These are phyloP conservation scores for Platalea minor DNA, from an alignment of 2,797 vertebrate genomes.

Conservation along the genomic window DNA sequence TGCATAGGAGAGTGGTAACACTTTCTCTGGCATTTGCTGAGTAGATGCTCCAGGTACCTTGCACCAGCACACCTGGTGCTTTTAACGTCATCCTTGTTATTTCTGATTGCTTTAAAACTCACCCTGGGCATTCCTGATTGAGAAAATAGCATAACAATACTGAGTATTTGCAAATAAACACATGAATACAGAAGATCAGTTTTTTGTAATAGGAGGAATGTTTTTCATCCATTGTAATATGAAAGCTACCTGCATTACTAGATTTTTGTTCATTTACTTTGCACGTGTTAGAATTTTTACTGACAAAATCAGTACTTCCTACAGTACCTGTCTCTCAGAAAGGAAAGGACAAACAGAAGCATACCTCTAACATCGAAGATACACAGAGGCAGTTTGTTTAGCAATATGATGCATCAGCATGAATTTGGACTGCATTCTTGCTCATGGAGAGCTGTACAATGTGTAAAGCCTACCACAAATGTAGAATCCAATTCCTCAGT, in stretches of 20 bases:
- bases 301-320: not conserved
- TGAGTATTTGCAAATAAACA: not conserved
- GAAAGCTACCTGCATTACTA: not conserved
- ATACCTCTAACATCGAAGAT: fast-evolving
- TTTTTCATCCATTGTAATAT: not conserved
- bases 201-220: not conserved
- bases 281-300: fast-evolving
- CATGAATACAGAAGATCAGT: not conserved
- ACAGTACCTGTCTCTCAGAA: not conserved
- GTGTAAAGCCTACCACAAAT: not conserved
- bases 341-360: not conserved
- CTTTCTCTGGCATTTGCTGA: not conserved
- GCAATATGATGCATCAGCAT: too few species aligned
- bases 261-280: not conserved
- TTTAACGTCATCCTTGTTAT: not conserved
- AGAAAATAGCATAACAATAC: not conserved
- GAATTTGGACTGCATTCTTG: not conserved
- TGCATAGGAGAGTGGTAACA: not conserved
- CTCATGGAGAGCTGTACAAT: not conserved
- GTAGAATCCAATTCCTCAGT: not conserved
- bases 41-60: not conserved
- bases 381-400: not conserved
- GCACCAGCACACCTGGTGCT: not conserved
- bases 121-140: not conserved
- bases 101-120: not conserved